Evolutionary conservation across 1,140 invertebrate genomes (phyloP).

Genomic region (Nasonia vitripennis): DNA sequence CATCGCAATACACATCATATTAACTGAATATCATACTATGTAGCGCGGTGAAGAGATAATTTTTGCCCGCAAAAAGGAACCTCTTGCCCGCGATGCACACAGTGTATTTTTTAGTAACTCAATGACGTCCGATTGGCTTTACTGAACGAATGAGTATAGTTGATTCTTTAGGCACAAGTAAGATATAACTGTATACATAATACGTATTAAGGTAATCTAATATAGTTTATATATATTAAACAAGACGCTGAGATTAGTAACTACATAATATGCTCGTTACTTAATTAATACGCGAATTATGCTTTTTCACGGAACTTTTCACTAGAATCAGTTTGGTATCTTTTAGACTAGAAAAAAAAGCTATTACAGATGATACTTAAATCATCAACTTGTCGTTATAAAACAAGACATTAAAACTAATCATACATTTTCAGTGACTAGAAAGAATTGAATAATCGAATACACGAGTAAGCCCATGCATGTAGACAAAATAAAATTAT

Average conservation of each 20-base stretch:
- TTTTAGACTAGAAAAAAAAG: too few relatives aligned
- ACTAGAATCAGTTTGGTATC: too few relatives aligned
- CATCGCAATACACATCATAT: background rate
- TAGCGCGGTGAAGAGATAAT: background rate
- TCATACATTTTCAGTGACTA: background rate
- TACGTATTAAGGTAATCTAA: background rate
- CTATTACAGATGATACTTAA: too few relatives aligned
- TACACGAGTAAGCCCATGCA: background rate
- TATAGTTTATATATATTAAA: background rate
- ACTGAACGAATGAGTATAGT: background rate
- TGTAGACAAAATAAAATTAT: background rate
- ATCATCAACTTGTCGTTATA: too few relatives aligned
- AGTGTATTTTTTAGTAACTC: background rate
- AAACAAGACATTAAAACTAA: background rate
- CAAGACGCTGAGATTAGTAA: background rate
- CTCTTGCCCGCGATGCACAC: background rate
- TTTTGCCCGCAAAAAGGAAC: background rate
- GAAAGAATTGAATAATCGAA: background rate
- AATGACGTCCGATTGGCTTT: background rate
- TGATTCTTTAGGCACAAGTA: constrained; percentile 1
- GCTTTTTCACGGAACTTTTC: background rate
- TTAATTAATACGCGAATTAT: background rate
- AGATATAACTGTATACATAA: background rate
- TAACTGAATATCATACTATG: background rate
- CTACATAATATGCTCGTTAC: background rate